phyloP scores from a whole-genome alignment of 2,113 vertebrate genomes.

The Struthio camelus region DNA sequence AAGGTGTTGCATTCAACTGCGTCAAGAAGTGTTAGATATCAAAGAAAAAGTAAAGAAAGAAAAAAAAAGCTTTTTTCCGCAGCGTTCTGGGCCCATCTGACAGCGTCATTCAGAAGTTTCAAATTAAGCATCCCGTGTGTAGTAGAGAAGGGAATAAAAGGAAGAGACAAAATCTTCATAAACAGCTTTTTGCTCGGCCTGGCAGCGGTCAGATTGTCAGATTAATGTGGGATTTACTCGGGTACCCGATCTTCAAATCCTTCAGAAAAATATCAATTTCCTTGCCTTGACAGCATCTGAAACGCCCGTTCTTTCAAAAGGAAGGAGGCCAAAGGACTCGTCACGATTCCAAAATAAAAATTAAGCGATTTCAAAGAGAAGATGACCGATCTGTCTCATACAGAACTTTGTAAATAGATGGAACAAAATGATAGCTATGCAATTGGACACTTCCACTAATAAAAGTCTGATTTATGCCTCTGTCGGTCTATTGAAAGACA shows the following conservation, averaged over 20 bases:
- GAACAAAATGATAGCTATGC: not conserved
- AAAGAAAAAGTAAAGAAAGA: not conserved
- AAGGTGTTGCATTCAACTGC: not conserved
- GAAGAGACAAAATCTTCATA: not conserved
- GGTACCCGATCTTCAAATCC: not conserved
- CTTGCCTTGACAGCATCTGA: not conserved
- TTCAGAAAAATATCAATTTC: not conserved
- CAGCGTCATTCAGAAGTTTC: not conserved
- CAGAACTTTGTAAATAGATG: not conserved
- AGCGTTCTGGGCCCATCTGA: not conserved
- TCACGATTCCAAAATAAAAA: not conserved
- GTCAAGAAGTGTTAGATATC: not conserved
- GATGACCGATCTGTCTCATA: not conserved
- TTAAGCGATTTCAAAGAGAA: not conserved
- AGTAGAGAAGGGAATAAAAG: not conserved
- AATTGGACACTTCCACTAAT: not conserved
- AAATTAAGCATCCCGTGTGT: not conserved
- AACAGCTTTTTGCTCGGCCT: not conserved
- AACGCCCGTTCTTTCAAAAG: not conserved
- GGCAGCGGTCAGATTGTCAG: fast-evolving
- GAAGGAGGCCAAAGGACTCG: not conserved
- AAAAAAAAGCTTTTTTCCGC: fast-evolving
- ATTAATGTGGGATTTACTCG: not conserved
- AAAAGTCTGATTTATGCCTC: not conserved
- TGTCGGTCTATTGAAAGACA: not conserved